Evolutionary conservation across 2,888 invertebrate species (phyloP).

Genomic region (Fragum fragum): DNA sequence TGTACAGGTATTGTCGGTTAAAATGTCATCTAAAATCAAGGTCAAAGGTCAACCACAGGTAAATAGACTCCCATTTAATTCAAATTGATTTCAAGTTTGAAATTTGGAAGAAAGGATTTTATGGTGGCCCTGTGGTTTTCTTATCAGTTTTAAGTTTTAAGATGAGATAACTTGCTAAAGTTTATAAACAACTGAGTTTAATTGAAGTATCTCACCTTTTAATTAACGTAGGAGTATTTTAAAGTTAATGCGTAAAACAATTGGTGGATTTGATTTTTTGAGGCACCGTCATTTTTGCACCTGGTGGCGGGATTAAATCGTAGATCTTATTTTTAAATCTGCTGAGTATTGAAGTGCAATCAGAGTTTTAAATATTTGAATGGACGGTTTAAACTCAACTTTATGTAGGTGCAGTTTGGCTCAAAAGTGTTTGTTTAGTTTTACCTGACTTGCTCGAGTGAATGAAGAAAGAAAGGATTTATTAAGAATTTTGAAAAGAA

Average conservation of each 20-base stretch:
- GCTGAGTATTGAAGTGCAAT: conserved; percentile 1
- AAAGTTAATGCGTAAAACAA: not conserved
- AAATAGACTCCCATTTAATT: not conserved
- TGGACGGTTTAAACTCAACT: not conserved
- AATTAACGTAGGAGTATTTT: not conserved
- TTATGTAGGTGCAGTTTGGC: not conserved
- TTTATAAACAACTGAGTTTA: not conserved
- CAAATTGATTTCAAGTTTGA: not conserved
- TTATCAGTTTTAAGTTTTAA: not conserved
- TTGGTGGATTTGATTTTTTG: not conserved
- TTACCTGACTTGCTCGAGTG: not conserved
- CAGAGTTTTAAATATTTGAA: conserved; percentile 1
- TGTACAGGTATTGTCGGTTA: not conserved
- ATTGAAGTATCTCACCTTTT: not conserved
- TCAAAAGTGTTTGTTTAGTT: conserved; percentile 3
- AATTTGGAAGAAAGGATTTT: not conserved
- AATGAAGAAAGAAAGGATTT: not conserved
- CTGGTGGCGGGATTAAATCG: not conserved
- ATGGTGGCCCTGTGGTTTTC: not conserved
- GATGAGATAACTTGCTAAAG: not conserved
- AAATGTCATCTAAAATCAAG: conserved; percentile 2
- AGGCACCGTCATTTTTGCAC: conserved; percentile 4
- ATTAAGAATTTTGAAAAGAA: not conserved
- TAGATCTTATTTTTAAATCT: conserved; percentile 2
- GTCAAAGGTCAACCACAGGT: not conserved